Percentiles rank a stretch among this genome's conserved stretches.
These are phyloP conservation scores for Calephelis nemesis DNA, from an alignment of 1,140 invertebrate species.

Conservation along the genomic window DNA sequence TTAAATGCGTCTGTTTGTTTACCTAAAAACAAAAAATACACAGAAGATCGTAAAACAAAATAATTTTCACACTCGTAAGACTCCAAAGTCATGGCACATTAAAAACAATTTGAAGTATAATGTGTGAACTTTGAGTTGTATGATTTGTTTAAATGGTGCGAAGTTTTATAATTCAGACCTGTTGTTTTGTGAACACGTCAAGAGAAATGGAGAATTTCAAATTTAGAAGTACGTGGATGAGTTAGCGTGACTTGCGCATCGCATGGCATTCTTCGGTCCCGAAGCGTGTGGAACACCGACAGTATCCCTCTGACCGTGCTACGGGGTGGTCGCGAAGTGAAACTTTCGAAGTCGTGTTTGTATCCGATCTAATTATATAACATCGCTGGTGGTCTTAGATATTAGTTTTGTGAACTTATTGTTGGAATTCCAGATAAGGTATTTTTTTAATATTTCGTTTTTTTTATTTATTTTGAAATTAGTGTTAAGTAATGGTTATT, in stretches of 20 bases:
- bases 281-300: constrained; percentile 45
- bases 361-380: constrained; percentile 67
- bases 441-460: neutral
- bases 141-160: neutral
- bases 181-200: constrained; percentile 23
- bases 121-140: neutral
- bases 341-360: constrained; percentile 44
- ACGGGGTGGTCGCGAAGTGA: constrained; percentile 38
- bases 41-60: too few relatives aligned
- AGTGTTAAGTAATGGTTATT: too few relatives aligned
- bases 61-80: too few relatives aligned
- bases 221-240: constrained; percentile 64
- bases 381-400: constrained; percentile 38
- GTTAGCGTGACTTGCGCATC: constrained; percentile 75
- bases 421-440: neutral
- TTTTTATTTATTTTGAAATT: too few relatives aligned
- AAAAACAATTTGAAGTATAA: neutral
- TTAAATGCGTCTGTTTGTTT: too few relatives aligned
- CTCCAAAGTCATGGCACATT: neutral
- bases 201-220: constrained; percentile 59
- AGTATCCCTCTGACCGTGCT: constrained; percentile 45
- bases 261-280: constrained; percentile 47
- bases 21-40: too few relatives aligned
- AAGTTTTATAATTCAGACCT: constrained; percentile 20
- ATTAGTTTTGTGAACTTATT: constrained; percentile 59